phyloP scores from a whole-genome alignment of 2,888 invertebrate species.

The Callosobruchus maculatus region DNA sequence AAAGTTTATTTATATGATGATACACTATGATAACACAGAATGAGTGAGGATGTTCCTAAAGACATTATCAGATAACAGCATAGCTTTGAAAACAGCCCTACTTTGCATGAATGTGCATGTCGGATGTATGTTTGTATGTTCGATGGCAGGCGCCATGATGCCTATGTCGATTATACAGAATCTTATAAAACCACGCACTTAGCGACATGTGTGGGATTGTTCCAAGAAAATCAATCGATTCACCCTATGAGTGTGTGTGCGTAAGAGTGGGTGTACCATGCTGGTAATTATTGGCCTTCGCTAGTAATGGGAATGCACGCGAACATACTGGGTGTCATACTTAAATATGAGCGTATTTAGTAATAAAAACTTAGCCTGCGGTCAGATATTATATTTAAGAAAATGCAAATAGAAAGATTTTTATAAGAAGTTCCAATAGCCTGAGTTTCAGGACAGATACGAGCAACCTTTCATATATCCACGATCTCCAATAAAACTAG shows the following conservation, averaged over 20 bases:
- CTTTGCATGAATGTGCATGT: not conserved
- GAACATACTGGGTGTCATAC: not conserved
- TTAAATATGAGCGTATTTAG: not conserved
- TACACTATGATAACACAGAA: not conserved
- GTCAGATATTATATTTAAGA: too few relatives aligned
- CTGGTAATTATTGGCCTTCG: not conserved
- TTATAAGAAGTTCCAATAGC: too few relatives aligned
- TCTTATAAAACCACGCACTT: not conserved
- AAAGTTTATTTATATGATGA: too few relatives aligned
- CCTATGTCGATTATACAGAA: not conserved
- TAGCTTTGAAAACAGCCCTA: not conserved
- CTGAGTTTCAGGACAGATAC: too few relatives aligned
- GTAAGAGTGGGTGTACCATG: not conserved
- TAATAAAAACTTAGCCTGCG: too few relatives aligned
- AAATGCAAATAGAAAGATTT: too few relatives aligned
- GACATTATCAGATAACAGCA: not conserved
- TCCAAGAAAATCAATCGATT: not conserved
- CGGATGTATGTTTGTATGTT: not conserved
- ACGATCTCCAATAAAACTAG: too few relatives aligned
- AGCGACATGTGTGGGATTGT: not conserved
- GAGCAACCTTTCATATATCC: too few relatives aligned
- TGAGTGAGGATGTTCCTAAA: not conserved
- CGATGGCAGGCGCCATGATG: not conserved
- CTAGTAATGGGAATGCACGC: not conserved
- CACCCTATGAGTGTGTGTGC: not conserved